Evolutionary conservation across 2,888 invertebrate genomes (phyloP), one percentile per base, ranked within the genome.

Genomic region (Palloptera scutellata): DNA sequence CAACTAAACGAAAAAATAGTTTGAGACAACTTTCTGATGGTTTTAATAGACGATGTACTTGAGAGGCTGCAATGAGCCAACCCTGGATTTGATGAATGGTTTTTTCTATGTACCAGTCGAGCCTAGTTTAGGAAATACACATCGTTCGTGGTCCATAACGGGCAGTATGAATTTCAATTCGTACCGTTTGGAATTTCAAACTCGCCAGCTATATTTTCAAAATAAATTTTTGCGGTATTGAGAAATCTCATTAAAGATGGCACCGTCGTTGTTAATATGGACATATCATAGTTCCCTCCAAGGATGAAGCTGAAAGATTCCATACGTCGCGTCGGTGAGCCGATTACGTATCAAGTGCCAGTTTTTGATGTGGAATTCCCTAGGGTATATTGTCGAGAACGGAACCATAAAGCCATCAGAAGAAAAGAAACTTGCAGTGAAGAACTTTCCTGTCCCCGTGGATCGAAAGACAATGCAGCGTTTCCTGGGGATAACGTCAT

Each of bases 21-120:
- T 1, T 64, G 69, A 1, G 72, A 73, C 53, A 72, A 75, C 64
- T 74, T 74, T 40, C 73, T 71, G 1, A 70, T 74, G 70, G 40
- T 61, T 1, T 8, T 70, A n/a, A 72, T 75, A 10, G 74, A 76
- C 9, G 69, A 73, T 5, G 69, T 70, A 0, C 10, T 74, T 1
- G 70, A 73, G 4, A 55, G 52, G 19, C 40, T 73, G 41, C 68
- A 70, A 55, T 51, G 61, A 10, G 68, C 67, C 72, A 8, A 70
- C 70, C 1, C 20, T 70, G 9, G 73, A 70, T 11, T 41, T 72
- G n/a, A 53, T 4, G n/a, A 69, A 72, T 30, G 69, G 71, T 20
- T 73, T 73, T 17, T 74, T 73, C 20, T 70, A 73, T 15, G 71
- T 72, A 8, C 70, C 71, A 12, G 20, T 74, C 1, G 72, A 71